A percentile compares a stretch with the other conserved stretches of the same genome.
These are phyloP conservation scores for Tillus elongatus DNA, from an alignment of 2,888 invertebrate genomes.

Conservation along the genomic window DNA sequence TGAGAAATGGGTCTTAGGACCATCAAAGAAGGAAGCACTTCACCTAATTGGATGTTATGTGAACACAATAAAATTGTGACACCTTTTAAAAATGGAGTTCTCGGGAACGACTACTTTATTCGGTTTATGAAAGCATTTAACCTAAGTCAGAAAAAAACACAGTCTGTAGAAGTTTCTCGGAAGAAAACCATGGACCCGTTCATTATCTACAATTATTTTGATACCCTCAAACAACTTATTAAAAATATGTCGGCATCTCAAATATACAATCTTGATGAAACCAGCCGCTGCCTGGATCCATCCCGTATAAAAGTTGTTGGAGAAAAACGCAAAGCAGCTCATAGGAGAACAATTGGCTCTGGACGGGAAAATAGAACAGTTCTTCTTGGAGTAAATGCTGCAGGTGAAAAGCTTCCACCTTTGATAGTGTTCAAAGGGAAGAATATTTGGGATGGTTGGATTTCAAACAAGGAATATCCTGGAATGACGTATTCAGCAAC, in stretches of 20 bases:
- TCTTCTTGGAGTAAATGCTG: constrained; percentile 19
- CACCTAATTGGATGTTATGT: constrained; percentile 7
- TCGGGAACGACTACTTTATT: constrained; percentile 5
- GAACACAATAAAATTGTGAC: constrained; percentile 4
- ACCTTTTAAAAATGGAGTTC: constrained; percentile 6
- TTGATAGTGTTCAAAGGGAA: constrained; percentile 29
- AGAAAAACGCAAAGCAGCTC: constrained; percentile 9
- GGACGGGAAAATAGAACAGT: constrained; percentile 26
- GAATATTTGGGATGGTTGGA: constrained; percentile 29
- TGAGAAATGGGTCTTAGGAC: too few relatives aligned
- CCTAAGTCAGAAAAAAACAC: constrained; percentile 10
- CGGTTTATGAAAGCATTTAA: constrained; percentile 4
- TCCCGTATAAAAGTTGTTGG: constrained; percentile 13
- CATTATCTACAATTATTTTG: constrained; percentile 14
- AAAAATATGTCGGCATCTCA: too few relatives aligned
- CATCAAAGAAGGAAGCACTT: too few relatives aligned
- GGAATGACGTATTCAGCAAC: constrained; percentile 27
- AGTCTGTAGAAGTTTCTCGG: constrained; percentile 14
- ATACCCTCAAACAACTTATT: constrained; percentile 10
- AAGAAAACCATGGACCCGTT: constrained; percentile 16
- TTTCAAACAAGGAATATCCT: constrained; percentile 22
- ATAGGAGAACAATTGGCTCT: constrained; percentile 20
- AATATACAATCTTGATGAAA: constrained; percentile 19
- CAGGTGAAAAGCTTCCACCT: constrained; percentile 27
- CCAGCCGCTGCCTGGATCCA: constrained; percentile 19